Evolutionary conservation across 2,113 vertebrate species (phyloP).

Genomic region (Pterocles orientalis): DNA sequence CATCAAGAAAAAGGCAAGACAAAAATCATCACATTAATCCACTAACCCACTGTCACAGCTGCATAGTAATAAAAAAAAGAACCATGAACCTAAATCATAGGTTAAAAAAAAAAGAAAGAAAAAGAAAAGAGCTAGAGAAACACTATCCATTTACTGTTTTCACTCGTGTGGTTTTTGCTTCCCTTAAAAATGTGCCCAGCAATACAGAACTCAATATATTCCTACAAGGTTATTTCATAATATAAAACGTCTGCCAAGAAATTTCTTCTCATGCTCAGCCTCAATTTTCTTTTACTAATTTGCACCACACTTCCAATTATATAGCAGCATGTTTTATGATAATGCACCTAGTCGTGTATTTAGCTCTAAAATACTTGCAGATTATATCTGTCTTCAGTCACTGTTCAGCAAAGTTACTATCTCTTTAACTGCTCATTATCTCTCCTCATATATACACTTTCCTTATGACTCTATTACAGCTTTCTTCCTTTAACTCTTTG

Average conservation of each 20-base stretch:
- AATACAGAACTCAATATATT: neutral
- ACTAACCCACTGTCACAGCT: neutral
- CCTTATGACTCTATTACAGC: neutral
- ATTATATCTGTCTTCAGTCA: neutral
- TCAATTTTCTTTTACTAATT: neutral
- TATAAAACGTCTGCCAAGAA: neutral
- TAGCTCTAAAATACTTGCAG: neutral
- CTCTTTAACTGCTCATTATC: neutral
- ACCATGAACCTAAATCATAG: neutral
- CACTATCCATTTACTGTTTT: neutral
- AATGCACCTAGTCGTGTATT: neutral
- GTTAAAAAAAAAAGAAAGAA: neutral
- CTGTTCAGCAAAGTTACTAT: neutral
- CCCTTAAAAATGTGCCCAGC: neutral
- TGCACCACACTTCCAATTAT: neutral
- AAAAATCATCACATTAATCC: neutral
- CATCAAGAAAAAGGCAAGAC: neutral
- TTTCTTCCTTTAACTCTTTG: neutral
- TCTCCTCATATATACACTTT: neutral
- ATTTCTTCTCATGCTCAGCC: neutral
- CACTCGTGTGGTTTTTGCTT: neutral
- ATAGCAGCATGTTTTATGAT: neutral
- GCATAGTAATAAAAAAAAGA: neutral
- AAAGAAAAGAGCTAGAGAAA: neutral
- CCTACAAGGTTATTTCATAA: neutral